A percentile compares a stretch with the other conserved stretches of the same genome.
These are phyloP conservation scores for Nineta flava DNA, from an alignment of 2,888 invertebrate genomes.

Conservation along the genomic window DNA sequence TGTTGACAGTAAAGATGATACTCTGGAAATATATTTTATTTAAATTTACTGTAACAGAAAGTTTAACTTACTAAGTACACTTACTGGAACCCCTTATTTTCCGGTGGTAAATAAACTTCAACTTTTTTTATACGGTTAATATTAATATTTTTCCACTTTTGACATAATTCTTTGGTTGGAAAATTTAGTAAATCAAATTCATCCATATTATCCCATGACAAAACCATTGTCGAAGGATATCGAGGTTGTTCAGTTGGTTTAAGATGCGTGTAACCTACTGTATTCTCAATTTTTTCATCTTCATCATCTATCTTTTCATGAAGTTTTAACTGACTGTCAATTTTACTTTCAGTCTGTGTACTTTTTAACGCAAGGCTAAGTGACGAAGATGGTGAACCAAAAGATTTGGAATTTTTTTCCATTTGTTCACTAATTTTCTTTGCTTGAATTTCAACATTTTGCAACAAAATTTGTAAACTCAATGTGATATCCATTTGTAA, in stretches of 20 bases:
- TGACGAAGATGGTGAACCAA: not conserved
- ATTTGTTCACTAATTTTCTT: conserved; percentile 31
- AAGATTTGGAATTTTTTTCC: conserved; percentile 16
- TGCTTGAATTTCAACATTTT: conserved; percentile 33
- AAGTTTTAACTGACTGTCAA: not conserved
- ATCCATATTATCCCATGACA: conserved; percentile 27
- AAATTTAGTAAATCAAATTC: conserved; percentile 39
- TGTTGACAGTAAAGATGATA: conserved; percentile 37
- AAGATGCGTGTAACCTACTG: conserved; percentile 8
- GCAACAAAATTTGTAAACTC: conserved; percentile 29
- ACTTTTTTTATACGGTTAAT: conserved; percentile 36
- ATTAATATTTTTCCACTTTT: conserved; percentile 26
- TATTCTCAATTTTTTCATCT: not conserved
- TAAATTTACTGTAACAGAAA: not conserved
- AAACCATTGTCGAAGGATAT: conserved; percentile 33
- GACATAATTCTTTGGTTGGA: conserved; percentile 36
- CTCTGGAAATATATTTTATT: conserved; percentile 21
- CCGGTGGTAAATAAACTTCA: conserved; percentile 54
- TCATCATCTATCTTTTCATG: conserved; percentile 4
- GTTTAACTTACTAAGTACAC: conserved; percentile 15
- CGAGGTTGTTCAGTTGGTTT: conserved; percentile 20
- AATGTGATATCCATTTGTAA: conserved; percentile 28
- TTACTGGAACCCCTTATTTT: conserved; percentile 64
- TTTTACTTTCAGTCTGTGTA: not conserved
- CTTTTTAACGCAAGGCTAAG: not conserved